A percentile compares a stretch with the other conserved stretches of the same genome.
Conservation (phyloP, 35 echinoderm and acorn worm genomes). For the Chiridota heheva region DNA sequence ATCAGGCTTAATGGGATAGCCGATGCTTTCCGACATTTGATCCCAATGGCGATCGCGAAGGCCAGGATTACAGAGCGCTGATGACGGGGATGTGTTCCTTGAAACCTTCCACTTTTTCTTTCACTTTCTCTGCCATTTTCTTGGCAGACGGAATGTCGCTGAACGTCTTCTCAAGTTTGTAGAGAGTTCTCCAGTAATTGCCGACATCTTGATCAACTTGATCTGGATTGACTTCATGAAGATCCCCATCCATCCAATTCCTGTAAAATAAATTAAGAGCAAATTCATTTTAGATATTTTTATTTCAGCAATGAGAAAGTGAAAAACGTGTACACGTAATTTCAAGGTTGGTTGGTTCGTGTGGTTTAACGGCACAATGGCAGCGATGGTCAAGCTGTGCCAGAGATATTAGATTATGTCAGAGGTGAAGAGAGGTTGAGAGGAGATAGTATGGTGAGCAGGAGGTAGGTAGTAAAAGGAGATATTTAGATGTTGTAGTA, state of each 20-base stretch:
- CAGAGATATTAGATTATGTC: too few species aligned
- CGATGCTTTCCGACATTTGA: slow-evolving; percentile 79
- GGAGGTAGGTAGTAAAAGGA: too few species aligned
- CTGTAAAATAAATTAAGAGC: too few species aligned
- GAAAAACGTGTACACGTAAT: neutral
- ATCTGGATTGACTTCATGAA: slow-evolving; percentile 88
- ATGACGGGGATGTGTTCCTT: slow-evolving; percentile 85
- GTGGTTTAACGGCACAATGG: too few species aligned
- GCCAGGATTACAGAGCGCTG: slow-evolving; percentile 79
- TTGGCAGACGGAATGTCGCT: slow-evolving; percentile 62
- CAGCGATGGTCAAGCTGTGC: too few species aligned
- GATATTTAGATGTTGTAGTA: too few species aligned
- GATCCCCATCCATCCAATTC: slow-evolving; percentile 84
- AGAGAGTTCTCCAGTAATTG: slow-evolving; percentile 92
- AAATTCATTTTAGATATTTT: neutral
- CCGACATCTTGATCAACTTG: slow-evolving; percentile 71
- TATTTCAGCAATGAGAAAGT: too few species aligned
- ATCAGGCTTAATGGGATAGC: slow-evolving; percentile 89
- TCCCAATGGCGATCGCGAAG: slow-evolving; percentile 94
- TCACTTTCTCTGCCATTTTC: slow-evolving; percentile 89
- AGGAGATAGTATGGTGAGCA: too few species aligned
- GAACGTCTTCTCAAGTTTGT: slow-evolving; percentile 89
- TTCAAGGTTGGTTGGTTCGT: neutral
- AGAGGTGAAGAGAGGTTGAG: too few species aligned
- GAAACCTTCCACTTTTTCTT: slow-evolving; percentile 90